Base-by-base conservation (phyloP, 2,113 vertebrate species). In the Struthio camelus region DNA sequence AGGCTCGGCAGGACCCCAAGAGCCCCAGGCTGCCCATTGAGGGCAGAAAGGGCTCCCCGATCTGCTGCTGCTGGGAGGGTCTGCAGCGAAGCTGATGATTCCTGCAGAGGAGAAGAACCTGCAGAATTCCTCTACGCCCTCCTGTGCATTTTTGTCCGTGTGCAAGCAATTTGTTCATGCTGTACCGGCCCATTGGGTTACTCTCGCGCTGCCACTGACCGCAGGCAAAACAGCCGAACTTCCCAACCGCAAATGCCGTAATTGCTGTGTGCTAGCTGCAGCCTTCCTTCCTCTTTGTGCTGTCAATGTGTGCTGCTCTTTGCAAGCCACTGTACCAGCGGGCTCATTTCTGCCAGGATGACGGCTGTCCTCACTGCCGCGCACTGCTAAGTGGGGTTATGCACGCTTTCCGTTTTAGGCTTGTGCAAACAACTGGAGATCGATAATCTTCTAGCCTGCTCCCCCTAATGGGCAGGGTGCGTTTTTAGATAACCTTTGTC, bases 351-450 rank as follows among this genome's bases (percentile, higher is more conserved):
- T 50, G 69, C 30, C 12, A 4, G 51, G 48, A 42, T 9, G 14
- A 10, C 42, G n/a, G 78, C 66, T 25, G 15, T 70, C 72, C 6
- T 2, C 11, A 22, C 65, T 71, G 64, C 65, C 32, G 5, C 1
- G 2, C 20, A 0, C 30, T 18, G 3, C 2, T 15, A 34, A 38
- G 30, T 44, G 40, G 27, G 53, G 36, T 32, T 25, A 12, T 1
- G 14, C 44, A 24, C 1, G 1, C 46, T 38, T 53, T 9, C 62
- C 1, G 0, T 34, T 72, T 36, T 10, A 27, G 2, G 5, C 9
- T 7, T 65, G 32, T 54, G 59, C 58, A 11, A 64, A 54, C 2
- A 2, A 22, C 82, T 0, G 1, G 36, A 46, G 50, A 12, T 61
- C 17, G 36, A 24, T 22, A 16, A 36, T 27, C 42, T 36, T 36